These are phyloP conservation scores for Liolophura sinensis DNA, from an alignment of 1,140 invertebrate genomes.

Conservation along the genomic window DNA sequence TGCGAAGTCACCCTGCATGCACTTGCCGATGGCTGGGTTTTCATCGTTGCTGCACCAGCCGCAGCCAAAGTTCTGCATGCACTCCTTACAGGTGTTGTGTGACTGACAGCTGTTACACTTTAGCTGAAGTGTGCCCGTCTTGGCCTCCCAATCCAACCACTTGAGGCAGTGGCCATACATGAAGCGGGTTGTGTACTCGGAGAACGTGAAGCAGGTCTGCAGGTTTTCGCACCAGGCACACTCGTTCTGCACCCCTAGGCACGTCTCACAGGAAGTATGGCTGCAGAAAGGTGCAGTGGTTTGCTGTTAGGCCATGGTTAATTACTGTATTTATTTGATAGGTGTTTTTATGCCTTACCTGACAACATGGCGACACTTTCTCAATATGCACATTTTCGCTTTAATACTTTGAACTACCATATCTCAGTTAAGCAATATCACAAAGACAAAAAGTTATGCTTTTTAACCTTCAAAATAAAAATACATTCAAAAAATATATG, in stretches of 20 bases:
- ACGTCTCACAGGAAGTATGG: constrained; percentile 77
- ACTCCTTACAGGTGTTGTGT: constrained; percentile 78
- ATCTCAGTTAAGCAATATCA: too few species aligned
- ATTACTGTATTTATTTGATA: too few species aligned
- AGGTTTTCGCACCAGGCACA: constrained; percentile 96
- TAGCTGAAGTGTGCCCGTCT: constrained; percentile 31
- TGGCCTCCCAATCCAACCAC: constrained; percentile 75
- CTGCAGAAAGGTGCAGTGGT: constrained; percentile 39
- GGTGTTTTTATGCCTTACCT: too few species aligned
- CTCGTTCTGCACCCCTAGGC: constrained; percentile 79
- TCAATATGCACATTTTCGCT: too few species aligned
- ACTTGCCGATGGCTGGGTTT: constrained; percentile 81
- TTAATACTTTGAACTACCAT: too few species aligned
- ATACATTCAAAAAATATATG: too few species aligned
- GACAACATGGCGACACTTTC: too few species aligned
- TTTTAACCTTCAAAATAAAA: too few species aligned
- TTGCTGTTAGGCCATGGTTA: not conserved
- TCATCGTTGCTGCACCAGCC: constrained; percentile 91
- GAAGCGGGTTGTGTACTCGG: constrained; percentile 91
- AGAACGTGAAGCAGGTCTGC: constrained; percentile 88
- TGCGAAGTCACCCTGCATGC: constrained; percentile 62
- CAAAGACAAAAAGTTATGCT: too few species aligned
- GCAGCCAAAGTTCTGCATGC: constrained; percentile 81
- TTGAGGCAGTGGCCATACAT: constrained; percentile 89
- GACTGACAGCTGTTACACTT: constrained; percentile 78